phyloP scores from a whole-genome alignment of 1,140 invertebrate genomes.

The Ips typographus region DNA sequence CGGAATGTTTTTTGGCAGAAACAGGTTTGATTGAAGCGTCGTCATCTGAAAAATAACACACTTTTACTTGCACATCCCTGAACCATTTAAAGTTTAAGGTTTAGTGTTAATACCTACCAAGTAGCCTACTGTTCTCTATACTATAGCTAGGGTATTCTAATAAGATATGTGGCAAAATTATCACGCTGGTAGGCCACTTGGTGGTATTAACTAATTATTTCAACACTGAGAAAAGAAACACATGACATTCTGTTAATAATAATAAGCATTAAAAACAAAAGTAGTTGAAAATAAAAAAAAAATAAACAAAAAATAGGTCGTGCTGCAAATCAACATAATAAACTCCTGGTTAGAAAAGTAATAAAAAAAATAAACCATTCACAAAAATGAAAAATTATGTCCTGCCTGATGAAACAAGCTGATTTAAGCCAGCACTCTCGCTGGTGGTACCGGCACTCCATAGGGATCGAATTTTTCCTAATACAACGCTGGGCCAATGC shows the following conservation, averaged over 20 bases:
- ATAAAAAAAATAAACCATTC: slow-evolving; percentile 39
- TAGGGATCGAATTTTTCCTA: slow-evolving; percentile 83
- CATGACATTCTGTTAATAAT: too few species aligned
- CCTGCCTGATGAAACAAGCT: slow-evolving; percentile 64
- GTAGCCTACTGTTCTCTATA: too few species aligned
- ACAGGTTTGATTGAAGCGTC: slow-evolving; percentile 66
- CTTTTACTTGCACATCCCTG: not conserved
- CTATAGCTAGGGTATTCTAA: too few species aligned
- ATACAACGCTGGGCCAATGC: slow-evolving; percentile 73
- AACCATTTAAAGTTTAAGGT: too few species aligned
- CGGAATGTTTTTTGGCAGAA: slow-evolving; percentile 60
- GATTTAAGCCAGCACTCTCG: slow-evolving; percentile 72
- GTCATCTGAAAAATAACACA: slow-evolving; percentile 59
- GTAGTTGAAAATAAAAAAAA: slow-evolving; percentile 8
- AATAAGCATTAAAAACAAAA: not conserved
- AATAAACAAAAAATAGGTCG: slow-evolving; percentile 30
- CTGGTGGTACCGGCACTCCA: slow-evolving; percentile 74
- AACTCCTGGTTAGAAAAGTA: slow-evolving; percentile 12
- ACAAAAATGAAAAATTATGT: slow-evolving; percentile 24
- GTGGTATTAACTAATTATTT: too few species aligned
- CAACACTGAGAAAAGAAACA: too few species aligned
- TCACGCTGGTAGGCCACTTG: too few species aligned
- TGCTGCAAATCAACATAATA: slow-evolving; percentile 15
- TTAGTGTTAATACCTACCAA: too few species aligned
- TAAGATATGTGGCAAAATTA: too few species aligned